Conservation (phyloP, 1,140 invertebrate genomes). For the Drosophila teissieri region DNA sequence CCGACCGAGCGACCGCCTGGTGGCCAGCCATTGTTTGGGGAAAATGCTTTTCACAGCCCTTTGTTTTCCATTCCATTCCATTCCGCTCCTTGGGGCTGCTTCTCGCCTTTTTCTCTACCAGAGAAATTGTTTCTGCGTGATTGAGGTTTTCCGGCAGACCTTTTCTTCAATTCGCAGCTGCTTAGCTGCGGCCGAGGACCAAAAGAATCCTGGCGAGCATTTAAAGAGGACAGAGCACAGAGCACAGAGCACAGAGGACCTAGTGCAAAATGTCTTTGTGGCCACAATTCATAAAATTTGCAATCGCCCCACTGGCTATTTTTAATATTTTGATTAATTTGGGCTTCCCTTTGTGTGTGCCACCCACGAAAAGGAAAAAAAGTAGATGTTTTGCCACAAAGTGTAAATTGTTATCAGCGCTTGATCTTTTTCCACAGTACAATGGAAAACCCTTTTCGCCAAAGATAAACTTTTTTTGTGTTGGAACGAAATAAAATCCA, state of each 20-base stretch:
- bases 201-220: slow-evolving; percentile 15
- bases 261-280: slow-evolving; percentile 31
- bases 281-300: slow-evolving; percentile 53
- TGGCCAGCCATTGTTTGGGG: slow-evolving; percentile 48
- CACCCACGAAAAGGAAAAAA: no score
- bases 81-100: slow-evolving; percentile 25
- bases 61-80: slow-evolving; percentile 57
- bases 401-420: slow-evolving; percentile 41
- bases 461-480: slow-evolving; percentile 44
- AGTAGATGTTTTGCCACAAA: slow-evolving; percentile 48
- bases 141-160: slow-evolving; percentile 75
- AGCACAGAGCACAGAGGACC: slow-evolving; percentile 26
- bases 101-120: slow-evolving; percentile 43
- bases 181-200: slow-evolving; percentile 33
- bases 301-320: slow-evolving; percentile 49
- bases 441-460: slow-evolving; percentile 38
- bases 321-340: slow-evolving; percentile 67
- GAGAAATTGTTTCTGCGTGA: slow-evolving; percentile 76
- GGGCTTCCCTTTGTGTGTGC: slow-evolving; percentile 41
- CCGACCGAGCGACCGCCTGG: slow-evolving; percentile 28
- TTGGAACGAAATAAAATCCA: slow-evolving; percentile 1
- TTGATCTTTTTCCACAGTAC: slow-evolving; percentile 44
- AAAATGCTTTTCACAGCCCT: slow-evolving; percentile 53
- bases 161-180: slow-evolving; percentile 52
- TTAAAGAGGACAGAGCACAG: slow-evolving; percentile 40